These are phyloP conservation scores for Eilema depressum DNA, from an alignment of 2,888 invertebrate genomes.

Conservation along the genomic window DNA sequence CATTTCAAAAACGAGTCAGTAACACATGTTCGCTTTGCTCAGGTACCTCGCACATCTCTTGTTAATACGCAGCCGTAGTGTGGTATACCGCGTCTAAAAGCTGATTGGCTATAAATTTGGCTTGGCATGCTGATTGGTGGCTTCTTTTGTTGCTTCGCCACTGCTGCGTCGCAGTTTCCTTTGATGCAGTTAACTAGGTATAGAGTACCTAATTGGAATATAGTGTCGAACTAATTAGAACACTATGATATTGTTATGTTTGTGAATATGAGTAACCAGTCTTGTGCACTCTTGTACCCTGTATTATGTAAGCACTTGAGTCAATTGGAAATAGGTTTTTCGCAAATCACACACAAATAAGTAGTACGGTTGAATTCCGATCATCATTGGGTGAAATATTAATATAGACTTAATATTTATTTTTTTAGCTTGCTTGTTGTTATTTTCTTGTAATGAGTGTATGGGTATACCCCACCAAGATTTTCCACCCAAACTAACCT, in stretches of 20 bases:
- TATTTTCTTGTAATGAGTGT: background rate
- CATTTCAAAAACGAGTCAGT: no score
- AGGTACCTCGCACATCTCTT: no score
- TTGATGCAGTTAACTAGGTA: constrained; percentile 10
- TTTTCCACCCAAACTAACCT: background rate
- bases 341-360: no score
- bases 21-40: no score
- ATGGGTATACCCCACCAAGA: background rate
- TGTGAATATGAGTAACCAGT: background rate
- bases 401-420: no score
- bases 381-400: no score
- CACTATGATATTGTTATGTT: background rate
- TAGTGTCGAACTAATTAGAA: background rate
- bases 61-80: constrained; percentile 34
- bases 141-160: constrained; percentile 54
- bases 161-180: constrained; percentile 40
- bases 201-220: background rate
- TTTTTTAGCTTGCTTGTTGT: background rate
- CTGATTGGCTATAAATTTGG: constrained; percentile 76
- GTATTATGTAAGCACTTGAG: background rate
- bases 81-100: constrained; percentile 52
- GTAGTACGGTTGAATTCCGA: no score
- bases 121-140: constrained; percentile 65
- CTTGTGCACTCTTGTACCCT: background rate
- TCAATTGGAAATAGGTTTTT: background rate